These are phyloP conservation scores for Drosophila bipectinata DNA, from an alignment of 1,140 invertebrate genomes.

Conservation along the genomic window DNA sequence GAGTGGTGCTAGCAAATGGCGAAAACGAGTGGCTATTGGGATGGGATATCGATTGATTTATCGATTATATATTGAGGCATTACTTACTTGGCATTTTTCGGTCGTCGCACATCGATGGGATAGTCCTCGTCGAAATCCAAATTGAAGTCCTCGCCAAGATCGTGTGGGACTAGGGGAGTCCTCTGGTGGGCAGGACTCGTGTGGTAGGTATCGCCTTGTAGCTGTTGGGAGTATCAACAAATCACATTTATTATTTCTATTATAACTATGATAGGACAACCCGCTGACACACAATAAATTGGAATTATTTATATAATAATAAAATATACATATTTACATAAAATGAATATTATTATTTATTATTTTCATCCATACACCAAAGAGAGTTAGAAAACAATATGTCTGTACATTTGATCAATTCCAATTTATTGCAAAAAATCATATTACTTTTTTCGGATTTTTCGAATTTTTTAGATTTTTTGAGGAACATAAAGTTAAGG, in stretches of 20 bases:
- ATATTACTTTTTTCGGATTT: too few species aligned
- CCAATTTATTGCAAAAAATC: constrained; percentile 74
- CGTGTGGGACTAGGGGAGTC: constrained; percentile 87
- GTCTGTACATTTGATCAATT: constrained; percentile 36
- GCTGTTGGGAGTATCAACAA: constrained; percentile 83
- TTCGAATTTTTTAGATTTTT: constrained; percentile 20
- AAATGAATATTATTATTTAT: neutral
- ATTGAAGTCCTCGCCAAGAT: constrained; percentile 85
- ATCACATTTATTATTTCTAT: neutral
- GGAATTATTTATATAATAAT: constrained; percentile 67
- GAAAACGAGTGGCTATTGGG: neutral
- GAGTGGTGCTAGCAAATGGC: constrained; percentile 4
- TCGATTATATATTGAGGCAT: neutral
- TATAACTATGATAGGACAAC: neutral
- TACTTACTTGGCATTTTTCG: constrained; percentile 95
- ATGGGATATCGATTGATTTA: neutral
- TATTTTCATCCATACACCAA: neutral
- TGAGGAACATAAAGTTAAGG: constrained; percentile 68
- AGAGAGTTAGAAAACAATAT: constrained; percentile 22
- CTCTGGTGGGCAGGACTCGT: constrained; percentile 91
- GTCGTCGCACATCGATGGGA: constrained; percentile 84
- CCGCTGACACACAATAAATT: constrained; percentile 67
- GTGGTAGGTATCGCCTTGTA: constrained; percentile 92
- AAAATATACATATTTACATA: constrained; percentile 3
- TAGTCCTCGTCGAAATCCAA: constrained; percentile 85